Base-by-base conservation (phyloP, 2,797 vertebrate species). In the Crocodylus rhombifer region DNA sequence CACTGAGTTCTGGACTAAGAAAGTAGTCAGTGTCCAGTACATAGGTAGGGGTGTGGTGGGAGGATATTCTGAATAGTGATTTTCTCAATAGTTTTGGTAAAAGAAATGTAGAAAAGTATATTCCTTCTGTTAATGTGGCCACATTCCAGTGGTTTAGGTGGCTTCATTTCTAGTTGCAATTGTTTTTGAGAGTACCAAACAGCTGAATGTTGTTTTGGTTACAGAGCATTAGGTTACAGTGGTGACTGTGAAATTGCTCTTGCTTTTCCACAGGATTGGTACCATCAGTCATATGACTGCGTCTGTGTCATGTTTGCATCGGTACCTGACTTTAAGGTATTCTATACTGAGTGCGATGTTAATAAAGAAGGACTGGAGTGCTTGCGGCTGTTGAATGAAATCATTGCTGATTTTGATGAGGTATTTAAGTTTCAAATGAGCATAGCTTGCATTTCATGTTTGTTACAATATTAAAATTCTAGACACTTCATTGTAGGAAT, bases 291-390 rank as follows among this genome's bases (percentile, higher is more conserved):
- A 6, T 99, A 99, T 0, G 98, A 99, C 98, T 99, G 99, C n/a
- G 99, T 99, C 87, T 99, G 99, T 60, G 99, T 99, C 97, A 99
- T 99, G 99, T 99, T 99, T 30, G 99, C 99, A 21, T 99, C 99
- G 0, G 99, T 99, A 62, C 99, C 99, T 0, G 99, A 99, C 97
- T 99, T 99, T 97, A 99, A 99, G 97, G 99, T 99, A 85, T 99
- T 99, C 96, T 99, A 99, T 97, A 99, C 99, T 0, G 99, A 99
- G 96, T 99, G 99, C 14, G 99, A 99, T 75, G 99, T 99, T 97
- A 99, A 99, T 97, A 99, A 99, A 96, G 99, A 99, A 90, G 99
- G 99, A 55, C 98, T 99, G 97, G 99, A 99, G 96, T 99, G 99
- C 91, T 97, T 99, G 93, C 97, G 99, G 82, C 98, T 99, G 61